Base-by-base conservation (phyloP, 1,140 invertebrate species). In the Babylonia areolata region DNA sequence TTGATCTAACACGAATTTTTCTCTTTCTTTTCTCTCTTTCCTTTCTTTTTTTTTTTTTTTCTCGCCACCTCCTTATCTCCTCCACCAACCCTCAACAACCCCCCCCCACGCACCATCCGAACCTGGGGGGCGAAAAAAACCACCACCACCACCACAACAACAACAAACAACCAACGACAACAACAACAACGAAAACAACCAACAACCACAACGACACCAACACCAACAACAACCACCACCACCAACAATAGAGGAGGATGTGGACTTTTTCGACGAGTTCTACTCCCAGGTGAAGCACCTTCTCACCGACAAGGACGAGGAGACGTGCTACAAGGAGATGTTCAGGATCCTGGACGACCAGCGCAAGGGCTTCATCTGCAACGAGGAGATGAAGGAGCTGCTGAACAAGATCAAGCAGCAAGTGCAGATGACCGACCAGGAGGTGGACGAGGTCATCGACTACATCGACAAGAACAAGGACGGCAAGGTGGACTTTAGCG, bases 301-400 rank as follows among this genome's bases (percentile, higher is more conserved):
- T 3, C 82, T 88, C 40, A 42, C 79, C 42, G 85, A 88, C 64
- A 88, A 86, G 69, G 87, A 88, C 69, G 85, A 88, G 85, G 87
- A 88, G 87, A 86, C 87, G 23, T 88, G 87, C 87, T 88, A 88
- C 87, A 88, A 88, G 82, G 87, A 88, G 78, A 88, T 88, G 87
- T 88, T 88, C 85, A 81, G 87, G 31, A 88, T 88, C 64, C 82
- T 88, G 54, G 87, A 88, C 82, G 85, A 84, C 42, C 78, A 86
- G 81, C 51, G 58, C 35, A 88, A 88, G 64, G 87, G 87, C 64
- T 82, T 83, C 85, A 86, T 88, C 42, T 75, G 58, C n/a, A 79
- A 71, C 75, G 85, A 88, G 78, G 87, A 88, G 73, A 81, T 88
- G 69, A 73, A 85, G 33, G 78, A 40, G 31, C 85, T 88, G 85